Evolutionary conservation across 35 echinoderm and acorn worm species (phyloP), one percentile per base, ranked within the genome.

Genomic region (Stichopus chloronotus): DNA sequence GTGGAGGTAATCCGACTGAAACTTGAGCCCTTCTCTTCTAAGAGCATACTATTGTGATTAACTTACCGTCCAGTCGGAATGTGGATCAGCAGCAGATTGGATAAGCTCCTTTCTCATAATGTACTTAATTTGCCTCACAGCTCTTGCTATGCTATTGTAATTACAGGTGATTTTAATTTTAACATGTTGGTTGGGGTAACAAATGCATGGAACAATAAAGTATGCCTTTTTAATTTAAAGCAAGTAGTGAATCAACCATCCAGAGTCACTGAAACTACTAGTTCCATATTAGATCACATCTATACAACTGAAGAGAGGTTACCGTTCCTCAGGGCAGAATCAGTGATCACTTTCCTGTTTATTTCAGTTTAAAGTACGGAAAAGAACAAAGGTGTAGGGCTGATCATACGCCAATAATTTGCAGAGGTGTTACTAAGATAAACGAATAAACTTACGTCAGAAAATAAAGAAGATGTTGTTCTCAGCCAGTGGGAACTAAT

Each of bases 151-250:
- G 80, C 2, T 52, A 5, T 5, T 25, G 19, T 81, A n/a, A n/a
- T 81, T n/a, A 81, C 25, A 43, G 30, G 80, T 83, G 80, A 43
- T 83, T 83, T 83, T 83, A 52, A 83, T 43, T 83, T 83, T 53
- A 56, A 83, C 17, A 83, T 83, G 19, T 81, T 52, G 5, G 25
- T 11, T 52, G 24, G 25, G 24, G 80, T 2, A 22, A 52, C 3
- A 4, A 76, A 17, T 76, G 16, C 72, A 76, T 76, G 14, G 72
- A 76, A 76, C 0, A 76, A 76, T 76, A 76, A 8, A 8, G 72
- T 83, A 43, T 83, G 80, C 52, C 54, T 1, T 83, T 83, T 56
- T 83, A 83, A 83, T 5, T 55, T 83, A 52, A 83, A 8, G 5
- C 1, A 83, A 83, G 17, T 52, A 23, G 24, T 83, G 6, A 52